A percentile compares a stretch with the other conserved stretches of the same genome.
phyloP scores from a whole-genome alignment of 2,113 vertebrate genomes.

The Setophaga kirtlandii region DNA sequence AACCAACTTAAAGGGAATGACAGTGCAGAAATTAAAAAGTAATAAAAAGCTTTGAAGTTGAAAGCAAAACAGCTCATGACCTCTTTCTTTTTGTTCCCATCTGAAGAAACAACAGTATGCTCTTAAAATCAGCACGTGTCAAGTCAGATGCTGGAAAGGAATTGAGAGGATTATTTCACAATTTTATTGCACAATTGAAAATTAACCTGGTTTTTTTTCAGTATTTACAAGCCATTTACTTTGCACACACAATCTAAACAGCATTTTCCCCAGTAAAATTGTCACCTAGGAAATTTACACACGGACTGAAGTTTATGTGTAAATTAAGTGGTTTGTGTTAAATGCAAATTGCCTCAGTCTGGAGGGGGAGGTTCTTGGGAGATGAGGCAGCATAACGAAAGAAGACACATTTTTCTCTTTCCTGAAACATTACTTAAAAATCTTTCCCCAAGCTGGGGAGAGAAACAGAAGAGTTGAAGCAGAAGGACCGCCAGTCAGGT shows the following conservation, averaged over 20 bases:
- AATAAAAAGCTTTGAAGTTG: neutral
- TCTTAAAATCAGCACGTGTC: neutral
- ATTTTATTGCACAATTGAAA: conserved; percentile 66
- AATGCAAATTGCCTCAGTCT: conserved; percentile 5
- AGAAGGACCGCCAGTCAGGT: neutral
- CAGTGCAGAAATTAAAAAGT: neutral
- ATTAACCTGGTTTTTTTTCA: neutral
- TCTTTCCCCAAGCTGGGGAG: neutral
- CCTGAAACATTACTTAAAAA: neutral
- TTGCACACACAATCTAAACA: conserved; percentile 37
- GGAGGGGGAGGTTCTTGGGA: neutral
- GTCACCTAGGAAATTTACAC: conserved; percentile 43
- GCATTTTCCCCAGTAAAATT: neutral
- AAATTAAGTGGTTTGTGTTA: neutral
- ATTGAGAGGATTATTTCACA: conserved; percentile 48
- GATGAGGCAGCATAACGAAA: neutral
- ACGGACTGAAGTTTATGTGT: neutral
- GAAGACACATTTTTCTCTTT: neutral
- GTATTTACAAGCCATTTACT: conserved; percentile 55
- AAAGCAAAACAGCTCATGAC: neutral
- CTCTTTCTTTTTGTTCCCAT: neutral
- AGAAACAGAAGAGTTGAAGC: neutral
- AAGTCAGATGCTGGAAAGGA: neutral
- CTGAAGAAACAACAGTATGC: neutral
- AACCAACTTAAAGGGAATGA: neutral